A percentile compares a stretch with the other conserved stretches of the same genome.
These are phyloP conservation scores for Globicephala melas DNA, from an alignment of 2,113 vertebrate species.

Conservation along the genomic window DNA sequence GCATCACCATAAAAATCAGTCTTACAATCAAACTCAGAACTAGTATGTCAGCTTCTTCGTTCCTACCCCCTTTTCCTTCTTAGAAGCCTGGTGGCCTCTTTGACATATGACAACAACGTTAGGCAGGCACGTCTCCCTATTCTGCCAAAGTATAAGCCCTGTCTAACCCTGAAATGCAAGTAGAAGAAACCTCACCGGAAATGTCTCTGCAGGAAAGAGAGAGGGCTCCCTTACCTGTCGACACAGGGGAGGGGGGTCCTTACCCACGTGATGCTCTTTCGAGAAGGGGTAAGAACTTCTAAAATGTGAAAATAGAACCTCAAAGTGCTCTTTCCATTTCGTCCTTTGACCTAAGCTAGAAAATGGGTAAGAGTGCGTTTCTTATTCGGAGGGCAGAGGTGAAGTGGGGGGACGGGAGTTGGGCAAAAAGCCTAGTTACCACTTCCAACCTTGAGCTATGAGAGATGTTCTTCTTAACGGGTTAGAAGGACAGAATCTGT, in stretches of 20 bases:
- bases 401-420: rapidly evolving
- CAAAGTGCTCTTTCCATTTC: too few relatives aligned
- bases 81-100: neutral
- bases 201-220: neutral
- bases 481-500: neutral
- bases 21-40: neutral
- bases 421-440: neutral
- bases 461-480: neutral
- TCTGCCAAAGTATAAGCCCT: neutral
- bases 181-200: neutral
- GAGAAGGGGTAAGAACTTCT: neutral
- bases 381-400: neutral
- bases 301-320: neutral
- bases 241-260: neutral
- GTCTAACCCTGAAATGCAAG: neutral
- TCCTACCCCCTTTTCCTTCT: rapidly evolving
- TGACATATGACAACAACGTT: neutral
- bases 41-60: rapidly evolving
- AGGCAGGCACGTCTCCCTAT: neutral
- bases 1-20: neutral
- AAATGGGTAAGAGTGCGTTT: neutral
- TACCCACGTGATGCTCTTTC: neutral
- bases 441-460: neutral
- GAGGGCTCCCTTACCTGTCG: rapidly evolving
- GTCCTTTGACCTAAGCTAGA: neutral